A percentile compares a stretch with the other conserved stretches of the same genome.
These are phyloP conservation scores for Corythoichthys intestinalis DNA, from an alignment of 2,113 vertebrate genomes.

Conservation along the genomic window DNA sequence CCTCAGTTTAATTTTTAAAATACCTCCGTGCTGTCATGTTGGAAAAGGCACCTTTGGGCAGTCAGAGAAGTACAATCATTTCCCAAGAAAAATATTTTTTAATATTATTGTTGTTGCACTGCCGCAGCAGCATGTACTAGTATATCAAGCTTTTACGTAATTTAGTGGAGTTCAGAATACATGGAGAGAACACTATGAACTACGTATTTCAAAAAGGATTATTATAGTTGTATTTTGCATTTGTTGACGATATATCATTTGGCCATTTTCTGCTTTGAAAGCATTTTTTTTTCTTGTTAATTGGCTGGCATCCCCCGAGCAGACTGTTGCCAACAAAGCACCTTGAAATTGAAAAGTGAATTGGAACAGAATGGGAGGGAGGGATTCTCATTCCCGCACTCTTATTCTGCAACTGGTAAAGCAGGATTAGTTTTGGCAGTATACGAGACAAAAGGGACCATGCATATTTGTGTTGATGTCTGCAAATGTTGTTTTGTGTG, in stretches of 20 bases:
- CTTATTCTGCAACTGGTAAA: conserved; percentile 56
- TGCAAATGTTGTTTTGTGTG: conserved; percentile 24
- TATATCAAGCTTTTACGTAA: conserved; percentile 33
- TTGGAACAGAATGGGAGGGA: conserved; percentile 67
- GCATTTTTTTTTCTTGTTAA: conserved; percentile 51
- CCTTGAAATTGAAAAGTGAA: conserved; percentile 77
- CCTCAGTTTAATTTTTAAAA: conserved; percentile 24
- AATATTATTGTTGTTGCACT: conserved; percentile 47
- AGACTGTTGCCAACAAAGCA: conserved; percentile 67
- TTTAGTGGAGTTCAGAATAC: conserved; percentile 17
- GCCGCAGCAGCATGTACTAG: conserved; percentile 31
- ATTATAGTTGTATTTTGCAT: conserved; percentile 46
- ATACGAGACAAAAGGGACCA: conserved; percentile 59
- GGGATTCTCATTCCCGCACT: conserved; percentile 51
- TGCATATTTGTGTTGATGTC: conserved; percentile 26
- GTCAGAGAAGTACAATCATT: conserved; percentile 35
- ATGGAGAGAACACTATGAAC: conserved; percentile 37
- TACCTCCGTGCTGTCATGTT: conserved; percentile 26
- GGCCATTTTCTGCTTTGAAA: conserved; percentile 52
- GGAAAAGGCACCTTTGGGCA: conserved; percentile 28
- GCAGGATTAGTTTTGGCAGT: conserved; percentile 73
- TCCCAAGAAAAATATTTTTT: conserved; percentile 39
- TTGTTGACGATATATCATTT: conserved; percentile 23
- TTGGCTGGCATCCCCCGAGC: conserved; percentile 63
- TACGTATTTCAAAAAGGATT: conserved; percentile 31